Base-by-base conservation (phyloP, 2,113 vertebrate genomes). In the Brienomyrus longianalis region DNA sequence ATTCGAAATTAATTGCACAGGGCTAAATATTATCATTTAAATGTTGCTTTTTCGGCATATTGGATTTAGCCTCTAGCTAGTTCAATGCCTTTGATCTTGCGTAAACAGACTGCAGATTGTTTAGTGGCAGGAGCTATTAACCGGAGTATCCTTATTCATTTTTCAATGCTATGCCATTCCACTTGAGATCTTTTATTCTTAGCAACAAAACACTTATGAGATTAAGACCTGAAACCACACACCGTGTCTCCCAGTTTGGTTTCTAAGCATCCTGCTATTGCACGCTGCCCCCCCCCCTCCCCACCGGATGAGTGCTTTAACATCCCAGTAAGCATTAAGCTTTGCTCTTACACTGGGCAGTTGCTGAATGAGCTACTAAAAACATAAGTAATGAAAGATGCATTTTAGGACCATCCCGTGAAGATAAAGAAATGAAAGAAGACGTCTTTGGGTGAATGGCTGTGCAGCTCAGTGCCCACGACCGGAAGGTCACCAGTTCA, bases 171-270 rank as follows among this genome's bases (percentile, higher is more conserved):
- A 62, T 35, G 35, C 27, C 19, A 39, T 84, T 84, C 5, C 77
- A 56, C 50, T 56, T 13, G 88, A 83, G 51, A 43, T 31, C 80
- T 27, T 56, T 15, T n/a, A 51, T 84, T 84, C 77, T 83, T 45
- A 23, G 52, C 51, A n/a, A 27, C 52, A 59, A 89, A 89, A 27
- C 52, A 10, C n/a, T 88, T 50, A 51, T 89, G 70, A 89, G 51
- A 88, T 88, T 88, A 62, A 66, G 56, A 86, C 54, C 45, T 31
- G 13, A 77, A 54, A 35, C 70, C 50, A 7, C 48, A 39, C 27
- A 23, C 8, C 48, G 51, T 56, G 86, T 5, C 2, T 0, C 54
- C 23, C 54, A 59, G 86, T 10, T 35, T 87, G 51, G 9, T 54
- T 19, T 7, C 50, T 52, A 50, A 87, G 50, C 50, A 45, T 88